These are phyloP conservation scores for Diarsia mendica DNA, from an alignment of 2,888 invertebrate species.

Conservation along the genomic window DNA sequence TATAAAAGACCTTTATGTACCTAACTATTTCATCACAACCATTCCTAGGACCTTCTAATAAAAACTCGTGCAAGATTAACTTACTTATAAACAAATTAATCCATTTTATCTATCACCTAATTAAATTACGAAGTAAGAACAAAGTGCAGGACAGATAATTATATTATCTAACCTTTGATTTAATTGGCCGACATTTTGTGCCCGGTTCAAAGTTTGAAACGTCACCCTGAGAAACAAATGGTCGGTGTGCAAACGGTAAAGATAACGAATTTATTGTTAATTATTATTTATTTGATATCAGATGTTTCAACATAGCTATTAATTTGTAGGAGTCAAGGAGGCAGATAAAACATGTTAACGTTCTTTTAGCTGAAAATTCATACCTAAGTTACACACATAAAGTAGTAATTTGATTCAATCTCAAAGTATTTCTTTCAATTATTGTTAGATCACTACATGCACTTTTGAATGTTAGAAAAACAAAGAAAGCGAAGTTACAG, in stretches of 20 bases:
- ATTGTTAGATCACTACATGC: too few species aligned
- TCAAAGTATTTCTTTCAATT: too few species aligned
- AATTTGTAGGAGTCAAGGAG: conserved; percentile 21
- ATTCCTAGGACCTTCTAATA: background rate
- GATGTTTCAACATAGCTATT: conserved; percentile 24
- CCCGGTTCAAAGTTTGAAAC: conserved; percentile 51
- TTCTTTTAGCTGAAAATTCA: background rate
- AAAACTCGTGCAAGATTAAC: conserved; percentile 7
- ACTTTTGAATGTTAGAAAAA: too few species aligned
- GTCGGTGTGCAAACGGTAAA: conserved; percentile 15
- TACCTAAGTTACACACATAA: background rate
- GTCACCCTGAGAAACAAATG: conserved; percentile 30
- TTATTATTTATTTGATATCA: conserved; percentile 30
- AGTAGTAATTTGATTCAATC: background rate
- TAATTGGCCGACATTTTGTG: conserved; percentile 29
- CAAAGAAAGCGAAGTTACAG: too few species aligned
- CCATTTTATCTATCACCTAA: conserved; percentile 21
- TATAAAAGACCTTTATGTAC: background rate
- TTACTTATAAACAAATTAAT: conserved; percentile 13
- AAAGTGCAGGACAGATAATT: conserved; percentile 34
- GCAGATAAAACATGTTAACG: background rate
- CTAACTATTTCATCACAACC: background rate
- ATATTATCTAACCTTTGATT: conserved; percentile 11
- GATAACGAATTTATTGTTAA: conserved; percentile 36
- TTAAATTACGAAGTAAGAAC: conserved; percentile 18